phyloP scores from a whole-genome alignment of 2,888 invertebrate genomes.

The Apoda limacodes region DNA sequence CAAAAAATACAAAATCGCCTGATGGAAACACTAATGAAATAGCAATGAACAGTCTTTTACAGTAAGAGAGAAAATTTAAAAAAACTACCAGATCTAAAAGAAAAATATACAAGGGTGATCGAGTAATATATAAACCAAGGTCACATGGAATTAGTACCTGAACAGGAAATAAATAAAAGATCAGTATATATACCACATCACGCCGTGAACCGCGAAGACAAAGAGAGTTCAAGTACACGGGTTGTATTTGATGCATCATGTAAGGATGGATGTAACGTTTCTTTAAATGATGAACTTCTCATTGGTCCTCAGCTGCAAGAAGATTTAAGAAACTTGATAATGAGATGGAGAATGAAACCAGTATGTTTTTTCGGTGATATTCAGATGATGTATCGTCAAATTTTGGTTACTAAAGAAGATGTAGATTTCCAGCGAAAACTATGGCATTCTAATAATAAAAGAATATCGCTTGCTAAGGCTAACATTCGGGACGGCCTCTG shows the following conservation, averaged over 20 bases:
- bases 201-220: too few species aligned
- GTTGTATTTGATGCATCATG: constrained; percentile 7
- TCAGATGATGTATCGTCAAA: constrained; percentile 10
- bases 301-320: constrained; percentile 17
- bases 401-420: constrained; percentile 6
- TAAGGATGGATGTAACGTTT: constrained; percentile 7
- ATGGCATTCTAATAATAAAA: constrained; percentile 7
- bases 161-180: too few species aligned
- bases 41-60: constrained; percentile 1
- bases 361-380: constrained; percentile 5
- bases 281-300: constrained; percentile 22
- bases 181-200: too few species aligned
- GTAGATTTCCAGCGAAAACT: constrained; percentile 8
- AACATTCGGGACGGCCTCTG: too few species aligned
- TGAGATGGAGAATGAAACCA: constrained; percentile 1
- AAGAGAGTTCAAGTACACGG: too few species aligned
- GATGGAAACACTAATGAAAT: constrained; percentile 2
- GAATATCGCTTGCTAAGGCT: too few species aligned
- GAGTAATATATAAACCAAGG: too few species aligned
- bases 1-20: constrained; percentile 1
- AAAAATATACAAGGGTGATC: too few species aligned
- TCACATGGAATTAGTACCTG: too few species aligned
- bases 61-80: constrained; percentile 2
- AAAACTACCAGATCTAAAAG: too few species aligned
- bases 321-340: constrained; percentile 1